Conservation (phyloP, 2,888 invertebrate species). For the Nyleta sp. region DNA sequence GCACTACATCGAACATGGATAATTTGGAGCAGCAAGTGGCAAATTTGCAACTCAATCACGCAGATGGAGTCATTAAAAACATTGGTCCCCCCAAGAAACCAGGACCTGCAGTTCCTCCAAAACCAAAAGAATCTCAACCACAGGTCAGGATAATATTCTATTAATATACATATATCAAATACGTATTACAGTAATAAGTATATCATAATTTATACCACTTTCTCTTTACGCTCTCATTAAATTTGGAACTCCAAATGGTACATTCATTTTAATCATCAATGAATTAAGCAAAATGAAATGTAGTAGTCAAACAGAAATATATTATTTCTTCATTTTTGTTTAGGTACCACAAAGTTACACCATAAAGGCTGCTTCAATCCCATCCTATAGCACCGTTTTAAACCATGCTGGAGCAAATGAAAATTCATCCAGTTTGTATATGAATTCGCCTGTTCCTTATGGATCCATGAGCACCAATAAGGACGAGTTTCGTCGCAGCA, state of each 20-base stretch:
- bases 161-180: background rate
- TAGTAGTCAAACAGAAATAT: too few relatives aligned
- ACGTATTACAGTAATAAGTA: background rate
- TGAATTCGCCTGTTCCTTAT: constrained; percentile 79
- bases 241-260: constrained; percentile 40
- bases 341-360: constrained; percentile 91
- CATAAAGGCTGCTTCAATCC: constrained; percentile 88
- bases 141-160: constrained; percentile 83
- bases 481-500: constrained; percentile 75
- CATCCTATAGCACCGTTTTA: constrained; percentile 89
- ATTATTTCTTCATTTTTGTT: background rate
- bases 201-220: constrained; percentile 3
- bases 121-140: constrained; percentile 86
- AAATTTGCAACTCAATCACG: constrained; percentile 86
- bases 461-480: constrained; percentile 75
- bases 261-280: too few relatives aligned
- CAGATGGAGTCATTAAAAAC: constrained; percentile 79
- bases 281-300: too few relatives aligned
- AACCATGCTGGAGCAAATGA: constrained; percentile 82
- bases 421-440: constrained; percentile 77
- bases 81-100: constrained; percentile 84
- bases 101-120: constrained; percentile 92
- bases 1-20: constrained; percentile 83
- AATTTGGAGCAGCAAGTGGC: constrained; percentile 89
- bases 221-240: constrained; percentile 23